Percentiles rank a stretch among this genome's conserved stretches.
These are phyloP conservation scores for Dermatophagoides farinae DNA, from an alignment of 1,140 invertebrate species.

Conservation along the genomic window DNA sequence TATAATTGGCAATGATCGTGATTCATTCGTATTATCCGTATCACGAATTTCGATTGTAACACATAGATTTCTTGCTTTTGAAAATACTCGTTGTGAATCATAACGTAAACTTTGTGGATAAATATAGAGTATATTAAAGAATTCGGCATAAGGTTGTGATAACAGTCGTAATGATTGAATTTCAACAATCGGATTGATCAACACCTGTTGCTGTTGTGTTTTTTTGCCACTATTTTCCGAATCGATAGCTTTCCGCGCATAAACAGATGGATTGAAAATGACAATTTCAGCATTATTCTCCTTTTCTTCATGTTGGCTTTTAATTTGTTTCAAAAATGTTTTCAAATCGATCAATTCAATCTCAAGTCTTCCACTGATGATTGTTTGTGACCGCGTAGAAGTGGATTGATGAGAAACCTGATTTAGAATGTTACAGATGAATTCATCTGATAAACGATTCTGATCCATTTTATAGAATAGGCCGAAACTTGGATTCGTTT, in stretches of 20 bases:
- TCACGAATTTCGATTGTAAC: slow-evolving; percentile 65
- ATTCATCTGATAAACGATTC: slow-evolving; percentile 9
- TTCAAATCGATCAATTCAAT: not conserved
- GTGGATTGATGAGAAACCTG: not conserved
- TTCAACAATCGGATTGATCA: not conserved
- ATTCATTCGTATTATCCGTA: slow-evolving; percentile 41
- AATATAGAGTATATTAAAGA: slow-evolving; percentile 68
- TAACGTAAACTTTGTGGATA: slow-evolving; percentile 67
- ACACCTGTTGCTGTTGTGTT: not conserved
- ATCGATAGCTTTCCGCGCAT: not conserved
- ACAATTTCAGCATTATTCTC: slow-evolving; percentile 2
- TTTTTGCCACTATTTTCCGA: not conserved
- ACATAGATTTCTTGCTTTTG: slow-evolving; percentile 56
- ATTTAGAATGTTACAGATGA: not conserved
- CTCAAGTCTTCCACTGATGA: not conserved
- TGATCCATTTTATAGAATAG: not conserved
- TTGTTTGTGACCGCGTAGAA: not conserved
- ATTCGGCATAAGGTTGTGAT: slow-evolving; percentile 44
- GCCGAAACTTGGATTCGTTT: slow-evolving; percentile 1
- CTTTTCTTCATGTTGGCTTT: not conserved
- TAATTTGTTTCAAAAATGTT: not conserved
- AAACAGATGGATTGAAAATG: slow-evolving; percentile 15
- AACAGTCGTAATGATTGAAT: not conserved
- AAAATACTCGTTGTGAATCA: slow-evolving; percentile 73
- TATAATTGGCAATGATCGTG: slow-evolving; percentile 49